Base-by-base conservation (phyloP, 2,797 vertebrate species). In the Epinephelus coioides region DNA sequence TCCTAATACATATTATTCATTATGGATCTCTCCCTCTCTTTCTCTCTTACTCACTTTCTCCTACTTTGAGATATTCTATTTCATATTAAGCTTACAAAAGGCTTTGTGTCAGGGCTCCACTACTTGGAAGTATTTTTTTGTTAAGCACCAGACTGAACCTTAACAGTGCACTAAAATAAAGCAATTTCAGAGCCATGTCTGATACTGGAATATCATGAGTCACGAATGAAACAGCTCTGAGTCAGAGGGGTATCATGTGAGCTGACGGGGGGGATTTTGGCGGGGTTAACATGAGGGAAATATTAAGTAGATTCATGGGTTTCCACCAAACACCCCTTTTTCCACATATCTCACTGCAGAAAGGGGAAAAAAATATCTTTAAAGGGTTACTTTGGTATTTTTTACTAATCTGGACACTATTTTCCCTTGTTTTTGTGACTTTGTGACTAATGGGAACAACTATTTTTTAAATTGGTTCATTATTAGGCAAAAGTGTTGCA, bases 211-310 rank as follows among this genome's bases (percentile, higher is more conserved):
- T 30, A 57, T 40, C 18, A 59, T 85, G 88, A 91, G 65, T 88
- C 88, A 87, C 81, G 66, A 74, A 60, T 59, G 59, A 84, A 90
- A 84, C 56, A 68, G 76, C 69, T 56, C 44, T 90, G 79, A 94
- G 77, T 90, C 86, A 90, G 75, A 85, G 72, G 63, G 72, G 63
- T 63, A 62, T 77, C 83, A 68, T 56, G 65, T 84, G 79, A 86
- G 63, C 55, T 56, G 34, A 40, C 27, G 2, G 51, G 53, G 65
- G 65, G 64, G 51, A 47, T 47, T 72, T 54, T 30, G 17, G 34
- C 1, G 2, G 50, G 46, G 34, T 46, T 43, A 57, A 18, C 67
- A 59, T 59, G 3, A 25, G 46, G 53, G 62, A 67, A 74, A 62
- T 59, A 50, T 78, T 59, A 46, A 51, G 60, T n/a, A 15, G 13